These are phyloP conservation scores for Guaruba guarouba DNA, from an alignment of 2,113 vertebrate species.

Conservation along the genomic window DNA sequence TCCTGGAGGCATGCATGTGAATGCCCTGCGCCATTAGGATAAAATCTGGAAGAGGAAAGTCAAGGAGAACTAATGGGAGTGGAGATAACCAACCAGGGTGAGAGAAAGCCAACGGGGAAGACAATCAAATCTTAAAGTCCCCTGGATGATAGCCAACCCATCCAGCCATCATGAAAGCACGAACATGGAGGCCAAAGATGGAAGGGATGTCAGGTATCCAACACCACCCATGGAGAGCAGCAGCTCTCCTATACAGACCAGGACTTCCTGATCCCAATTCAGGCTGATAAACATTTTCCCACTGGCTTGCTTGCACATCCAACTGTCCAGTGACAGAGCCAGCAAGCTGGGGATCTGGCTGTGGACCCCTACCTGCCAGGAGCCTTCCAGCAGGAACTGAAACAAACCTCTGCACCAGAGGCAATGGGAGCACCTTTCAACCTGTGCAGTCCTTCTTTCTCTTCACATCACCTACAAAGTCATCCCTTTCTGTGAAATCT, in stretches of 20 bases:
- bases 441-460: background rate
- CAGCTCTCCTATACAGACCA: background rate
- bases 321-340: background rate
- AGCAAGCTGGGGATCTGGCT: background rate
- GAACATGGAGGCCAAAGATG: background rate
- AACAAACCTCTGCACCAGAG: background rate
- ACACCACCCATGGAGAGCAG: background rate
- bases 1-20: conserved; percentile 80
- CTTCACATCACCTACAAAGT: background rate
- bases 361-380: background rate
- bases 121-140: background rate
- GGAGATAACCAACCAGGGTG: background rate
- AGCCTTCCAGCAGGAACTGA: background rate
- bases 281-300: background rate
- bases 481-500: background rate
- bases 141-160: background rate
- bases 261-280: background rate
- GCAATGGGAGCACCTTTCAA: background rate
- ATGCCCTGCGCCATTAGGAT: conserved; percentile 75
- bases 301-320: background rate
- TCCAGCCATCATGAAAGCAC: background rate
- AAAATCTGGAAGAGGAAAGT: conserved; percentile 77
- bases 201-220: background rate
- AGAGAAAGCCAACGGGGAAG: background rate
- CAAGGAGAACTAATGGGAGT: conserved; percentile 68